Evolutionary conservation across 2,888 invertebrate species (phyloP).

Genomic region (Eledone cirrhosa): DNA sequence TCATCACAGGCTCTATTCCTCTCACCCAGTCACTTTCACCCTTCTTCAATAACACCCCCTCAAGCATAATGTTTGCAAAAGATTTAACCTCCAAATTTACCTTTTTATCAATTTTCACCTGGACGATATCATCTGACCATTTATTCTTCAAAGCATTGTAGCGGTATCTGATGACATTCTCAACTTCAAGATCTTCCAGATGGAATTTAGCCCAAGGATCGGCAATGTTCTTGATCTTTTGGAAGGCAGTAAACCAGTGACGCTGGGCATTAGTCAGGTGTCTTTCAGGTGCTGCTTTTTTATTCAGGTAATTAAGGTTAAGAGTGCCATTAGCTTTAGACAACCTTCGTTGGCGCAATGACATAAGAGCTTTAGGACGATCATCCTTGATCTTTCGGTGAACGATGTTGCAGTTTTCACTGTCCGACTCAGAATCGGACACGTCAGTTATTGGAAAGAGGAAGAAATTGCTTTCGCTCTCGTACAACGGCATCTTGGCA

Average conservation of each 20-base stretch:
- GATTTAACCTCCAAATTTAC: slow-evolving; percentile 51
- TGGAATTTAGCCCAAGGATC: slow-evolving; percentile 71
- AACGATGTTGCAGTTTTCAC: slow-evolving; percentile 32
- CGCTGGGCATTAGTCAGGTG: slow-evolving; percentile 26
- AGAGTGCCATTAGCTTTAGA: slow-evolving; percentile 43
- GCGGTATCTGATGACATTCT: slow-evolving; percentile 68
- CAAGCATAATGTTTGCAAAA: too few species aligned
- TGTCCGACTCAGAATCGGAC: slow-evolving; percentile 34
- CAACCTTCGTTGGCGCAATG: slow-evolving; percentile 54
- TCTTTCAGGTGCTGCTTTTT: slow-evolving; percentile 1
- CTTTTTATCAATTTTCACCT: slow-evolving; percentile 69
- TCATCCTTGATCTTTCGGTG: slow-evolving; percentile 32
- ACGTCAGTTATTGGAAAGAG: slow-evolving; percentile 54
- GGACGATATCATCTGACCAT: slow-evolving; percentile 69
- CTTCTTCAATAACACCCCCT: too few species aligned
- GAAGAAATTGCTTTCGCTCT: slow-evolving; percentile 49
- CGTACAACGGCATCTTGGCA: slow-evolving; percentile 31
- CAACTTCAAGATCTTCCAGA: slow-evolving; percentile 67
- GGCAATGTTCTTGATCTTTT: slow-evolving; percentile 55
- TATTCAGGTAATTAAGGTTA: not conserved
- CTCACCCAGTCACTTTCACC: too few species aligned
- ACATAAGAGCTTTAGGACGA: slow-evolving; percentile 45
- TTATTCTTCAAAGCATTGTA: slow-evolving; percentile 69
- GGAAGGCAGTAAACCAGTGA: slow-evolving; percentile 58
- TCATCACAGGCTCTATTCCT: too few species aligned